Percentiles rank a stretch among this genome's conserved stretches.
Conservation (phyloP, 2,797 vertebrate genomes). For the Siniperca obscura region DNA sequence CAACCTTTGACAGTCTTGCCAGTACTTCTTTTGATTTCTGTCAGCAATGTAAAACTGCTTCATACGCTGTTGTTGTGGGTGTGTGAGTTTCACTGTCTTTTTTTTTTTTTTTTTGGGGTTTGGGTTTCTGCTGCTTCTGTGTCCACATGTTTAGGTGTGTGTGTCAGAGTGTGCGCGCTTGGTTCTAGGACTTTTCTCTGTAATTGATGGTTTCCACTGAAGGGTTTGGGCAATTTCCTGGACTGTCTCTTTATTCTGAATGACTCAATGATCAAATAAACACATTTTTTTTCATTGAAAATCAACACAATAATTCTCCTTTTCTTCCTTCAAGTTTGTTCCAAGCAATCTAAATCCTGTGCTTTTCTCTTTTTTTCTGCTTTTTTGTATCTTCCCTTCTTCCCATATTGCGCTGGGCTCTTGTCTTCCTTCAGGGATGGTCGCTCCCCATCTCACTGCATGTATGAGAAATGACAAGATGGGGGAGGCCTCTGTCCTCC, state of each 20-base stretch:
- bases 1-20: slow-evolving; percentile 86
- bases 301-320: slow-evolving; percentile 81
- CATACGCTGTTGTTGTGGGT: slow-evolving; percentile 87
- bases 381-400: slow-evolving; percentile 83
- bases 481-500: slow-evolving; percentile 98
- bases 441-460: slow-evolving; percentile 98
- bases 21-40: slow-evolving; percentile 86
- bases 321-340: slow-evolving; percentile 84
- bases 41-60: slow-evolving; percentile 89
- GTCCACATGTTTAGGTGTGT: slow-evolving; percentile 63
- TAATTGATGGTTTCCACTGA: slow-evolving; percentile 93
- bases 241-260: slow-evolving; percentile 92
- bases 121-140: slow-evolving; percentile 77
- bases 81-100: slow-evolving; percentile 68
- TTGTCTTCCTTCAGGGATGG: slow-evolving; percentile 96
- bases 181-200: slow-evolving; percentile 82
- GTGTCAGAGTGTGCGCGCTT: slow-evolving; percentile 68
- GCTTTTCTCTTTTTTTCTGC: slow-evolving; percentile 84
- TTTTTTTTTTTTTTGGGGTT: slow-evolving; percentile 19
- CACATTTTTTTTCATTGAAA: slow-evolving; percentile 84
- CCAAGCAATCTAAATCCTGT: slow-evolving; percentile 93
- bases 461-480: slow-evolving; percentile 99
- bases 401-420: slow-evolving; percentile 91
- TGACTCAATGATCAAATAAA: slow-evolving; percentile 87
- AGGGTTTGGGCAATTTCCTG: slow-evolving; percentile 91